Percentiles rank a stretch among this genome's conserved stretches.
Evolutionary conservation across 1,140 invertebrate species (phyloP).

Genomic region (Arctopsyche grandis): DNA sequence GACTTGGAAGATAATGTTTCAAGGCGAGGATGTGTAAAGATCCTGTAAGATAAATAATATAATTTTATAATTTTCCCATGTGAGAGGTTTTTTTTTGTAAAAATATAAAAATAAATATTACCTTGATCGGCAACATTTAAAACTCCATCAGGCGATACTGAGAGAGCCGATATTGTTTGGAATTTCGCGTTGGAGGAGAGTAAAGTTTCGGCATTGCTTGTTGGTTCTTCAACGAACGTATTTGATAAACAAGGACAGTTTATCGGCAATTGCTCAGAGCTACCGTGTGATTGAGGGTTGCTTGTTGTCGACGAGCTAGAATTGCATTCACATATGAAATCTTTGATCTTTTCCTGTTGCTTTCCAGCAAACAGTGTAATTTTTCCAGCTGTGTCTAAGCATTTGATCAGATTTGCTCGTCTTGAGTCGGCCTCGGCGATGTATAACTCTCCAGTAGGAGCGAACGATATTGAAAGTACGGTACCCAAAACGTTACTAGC

Average conservation of each 20-base stretch:
- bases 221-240: constrained; percentile 71
- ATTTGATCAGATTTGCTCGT: constrained; percentile 87
- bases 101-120: constrained; percentile 52
- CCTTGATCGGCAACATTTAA: constrained; percentile 95
- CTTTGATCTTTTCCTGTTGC: constrained; percentile 70
- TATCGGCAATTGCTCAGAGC: constrained; percentile 61
- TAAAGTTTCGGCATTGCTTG: constrained; percentile 82
- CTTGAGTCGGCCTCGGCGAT: constrained; percentile 93
- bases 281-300: constrained; percentile 60
- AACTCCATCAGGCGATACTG: constrained; percentile 93
- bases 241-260: constrained; percentile 69
- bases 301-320: constrained; percentile 67
- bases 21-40: constrained; percentile 89
- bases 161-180: constrained; percentile 90
- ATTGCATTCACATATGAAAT: constrained; percentile 70
- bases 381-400: constrained; percentile 83
- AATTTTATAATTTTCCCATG: neutral
- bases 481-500: constrained; percentile 75
- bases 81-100: neutral
- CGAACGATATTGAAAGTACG: constrained; percentile 87
- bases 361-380: constrained; percentile 86
- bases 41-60: constrained; percentile 61
- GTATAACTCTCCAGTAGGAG: constrained; percentile 91
- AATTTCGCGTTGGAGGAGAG: constrained; percentile 91
- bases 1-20: constrained; percentile 88